Evolutionary conservation across 2,113 vertebrate genomes (phyloP).

Genomic region (Cololabis saira): DNA sequence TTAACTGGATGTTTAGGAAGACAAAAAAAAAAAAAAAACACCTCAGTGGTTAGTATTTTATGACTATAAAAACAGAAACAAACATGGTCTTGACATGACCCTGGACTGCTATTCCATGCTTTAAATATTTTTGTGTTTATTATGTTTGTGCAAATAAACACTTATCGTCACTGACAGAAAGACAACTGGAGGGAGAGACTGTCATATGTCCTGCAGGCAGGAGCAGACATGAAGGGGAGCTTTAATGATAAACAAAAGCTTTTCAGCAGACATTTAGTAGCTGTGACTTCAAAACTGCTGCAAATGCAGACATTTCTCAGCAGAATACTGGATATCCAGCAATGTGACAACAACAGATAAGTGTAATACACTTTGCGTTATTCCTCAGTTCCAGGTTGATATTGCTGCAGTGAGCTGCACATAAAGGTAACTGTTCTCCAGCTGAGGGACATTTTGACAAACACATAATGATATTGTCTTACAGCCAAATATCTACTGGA

Average conservation of each 20-base stretch:
- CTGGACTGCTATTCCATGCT: background rate
- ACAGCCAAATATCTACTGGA: background rate
- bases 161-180: constrained; percentile 6
- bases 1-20: too few relatives aligned
- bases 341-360: constrained; percentile 16
- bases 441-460: constrained; percentile 1
- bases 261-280: constrained; percentile 36
- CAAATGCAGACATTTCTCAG: constrained; percentile 20
- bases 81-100: background rate
- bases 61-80: background rate
- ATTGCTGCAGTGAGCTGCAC: background rate
- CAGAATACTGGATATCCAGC: constrained; percentile 16
- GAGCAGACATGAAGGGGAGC: constrained; percentile 37
- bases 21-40: too few relatives aligned
- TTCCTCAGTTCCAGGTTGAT: constrained; percentile 11
- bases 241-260: constrained; percentile 40
- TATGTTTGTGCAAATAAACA: constrained; percentile 17
- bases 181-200: constrained; percentile 34
- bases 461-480: background rate
- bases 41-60: background rate
- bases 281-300: constrained; percentile 37
- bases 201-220: constrained; percentile 55
- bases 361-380: constrained; percentile 10
- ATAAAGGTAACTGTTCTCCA: constrained; percentile 19
- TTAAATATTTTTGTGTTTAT: constrained; percentile 14